Evolutionary conservation across 2,888 invertebrate species (phyloP), one percentile per base, ranked within the genome.

Genomic region (Galerucella calmariensis): DNA sequence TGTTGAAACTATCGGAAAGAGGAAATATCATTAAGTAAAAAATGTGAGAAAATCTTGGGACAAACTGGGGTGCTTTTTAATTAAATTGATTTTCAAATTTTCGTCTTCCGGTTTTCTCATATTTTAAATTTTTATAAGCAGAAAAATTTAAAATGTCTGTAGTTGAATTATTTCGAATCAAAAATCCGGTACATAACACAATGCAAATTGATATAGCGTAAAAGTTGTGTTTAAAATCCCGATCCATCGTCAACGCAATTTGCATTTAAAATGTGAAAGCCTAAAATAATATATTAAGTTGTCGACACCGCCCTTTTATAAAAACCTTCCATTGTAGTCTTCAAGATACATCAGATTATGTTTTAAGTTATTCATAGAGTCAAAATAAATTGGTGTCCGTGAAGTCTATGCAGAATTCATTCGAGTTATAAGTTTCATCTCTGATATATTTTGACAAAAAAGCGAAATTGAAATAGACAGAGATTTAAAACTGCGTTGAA

Each of bases 251-350:
- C 58, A 58, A 14, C 24, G 41, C 20, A 70, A 70, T 72, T 72
- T 70, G 53, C 70, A 63, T 70, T 63, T 20, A 70, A 73, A 76
- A 76, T 72, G 72, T 75, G 62, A 67, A 69, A 51, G 75, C 75
- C 65, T 72, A 67, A 70, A 77, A 72, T 41, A 75, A 77, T 76
- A 76, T 77, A 77, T 76, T 77, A 69, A 77, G 73, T 79, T 74
- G 73, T 77, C 75, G 51, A 58, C 77, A 75, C 72, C 75, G 73
- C 59, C 76, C 73, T 75, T 77, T 72, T 75, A 72, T 35, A 35
- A 72, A 75, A 77, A 73, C 74, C 72, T 74, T 68, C 72, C 69
- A 76, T 72, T 74, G 74, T 72, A 72, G 72, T 69, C 72, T 75
- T 75, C 69, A 72, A 75, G 75, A 72, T 75, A 75, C 75, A 75